A percentile compares a stretch with the other conserved stretches of the same genome.
These are phyloP conservation scores for Drosophila insularis DNA, from an alignment of 1,140 invertebrate genomes.

Conservation along the genomic window DNA sequence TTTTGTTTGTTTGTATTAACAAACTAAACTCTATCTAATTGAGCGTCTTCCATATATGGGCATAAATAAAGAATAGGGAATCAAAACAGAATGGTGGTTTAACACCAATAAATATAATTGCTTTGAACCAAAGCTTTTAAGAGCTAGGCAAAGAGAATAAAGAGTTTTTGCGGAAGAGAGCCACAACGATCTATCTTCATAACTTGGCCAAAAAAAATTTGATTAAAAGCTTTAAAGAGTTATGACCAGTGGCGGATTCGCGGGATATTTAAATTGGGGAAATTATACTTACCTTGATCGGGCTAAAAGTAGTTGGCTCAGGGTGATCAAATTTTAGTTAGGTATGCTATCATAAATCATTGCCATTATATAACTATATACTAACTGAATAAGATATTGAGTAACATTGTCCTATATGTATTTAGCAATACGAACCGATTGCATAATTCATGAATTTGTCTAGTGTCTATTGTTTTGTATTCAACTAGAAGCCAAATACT, in stretches of 20 bases:
- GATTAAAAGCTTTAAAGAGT: not conserved
- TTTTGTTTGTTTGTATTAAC: not conserved
- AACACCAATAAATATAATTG: no score
- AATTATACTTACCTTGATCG: no score
- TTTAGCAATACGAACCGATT: not conserved
- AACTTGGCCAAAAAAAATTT: not conserved
- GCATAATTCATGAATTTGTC: not conserved
- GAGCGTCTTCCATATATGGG: not conserved
- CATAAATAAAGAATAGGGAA: slow-evolving; percentile 6
- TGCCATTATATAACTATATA: no score
- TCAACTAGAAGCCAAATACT: not conserved
- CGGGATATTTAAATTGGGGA: no score
- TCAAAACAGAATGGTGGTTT: not conserved
- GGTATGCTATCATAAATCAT: no score
- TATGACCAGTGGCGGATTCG: no score
- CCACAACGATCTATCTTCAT: no score
- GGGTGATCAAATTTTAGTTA: no score
- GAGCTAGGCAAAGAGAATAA: not conserved
- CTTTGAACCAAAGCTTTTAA: no score
- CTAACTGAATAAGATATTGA: no score
- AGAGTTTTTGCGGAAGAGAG: not conserved
- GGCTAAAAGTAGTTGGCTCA: no score
- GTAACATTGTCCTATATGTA: not conserved
- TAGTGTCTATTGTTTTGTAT: not conserved
- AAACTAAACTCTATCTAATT: not conserved